Evolutionary conservation across 1,140 invertebrate genomes (phyloP), one percentile per base, ranked within the genome.

Genomic region (Himalopsyche phryganea): DNA sequence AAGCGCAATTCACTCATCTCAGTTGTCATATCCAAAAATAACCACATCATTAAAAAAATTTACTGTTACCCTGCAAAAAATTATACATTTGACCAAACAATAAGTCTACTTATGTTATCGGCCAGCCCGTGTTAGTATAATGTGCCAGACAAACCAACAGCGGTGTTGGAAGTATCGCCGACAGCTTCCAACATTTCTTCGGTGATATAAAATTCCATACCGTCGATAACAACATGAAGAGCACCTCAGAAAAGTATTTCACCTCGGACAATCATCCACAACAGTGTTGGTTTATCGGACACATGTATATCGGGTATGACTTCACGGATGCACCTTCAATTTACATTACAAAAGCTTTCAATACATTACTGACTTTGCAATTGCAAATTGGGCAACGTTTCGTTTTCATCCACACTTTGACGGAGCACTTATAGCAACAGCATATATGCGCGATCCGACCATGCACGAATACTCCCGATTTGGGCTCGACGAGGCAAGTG

Each of bases 311-410:
- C 11, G 9, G 14, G 23, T 5, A 15, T 41, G 15, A 35, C 36
- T 28, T 42, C 11, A 45, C 19, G 13, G 15, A 45, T 42, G 15
- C 6, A 18, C 20, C 35, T 17, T 11, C 50, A 14, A 18, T 20
- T 50, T 46, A 77, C 69, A 76, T 71, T 23, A 77, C 75, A 53
- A 81, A 82, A 2, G 80, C 78, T 68, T 79, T 84, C 1, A 83
- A 64, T 2, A 86, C 82, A 65, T 85, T 84, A 35, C 77, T 83
- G 7, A 86, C 80, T 76, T 81, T 82, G 40, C 81, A 71, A 60
- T 86, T 84, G 65, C 85, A 88, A 40, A 85, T 75, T 1, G 85
- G 85, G 69, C 85, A 88, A 19, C 81, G 71, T 63, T 80, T 82
- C 1, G 78, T 79, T 11, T 73, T 80, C 23, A 71, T 74, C 82